phyloP scores from a whole-genome alignment of 2,888 invertebrate genomes.

The Drosophila infuscata region DNA sequence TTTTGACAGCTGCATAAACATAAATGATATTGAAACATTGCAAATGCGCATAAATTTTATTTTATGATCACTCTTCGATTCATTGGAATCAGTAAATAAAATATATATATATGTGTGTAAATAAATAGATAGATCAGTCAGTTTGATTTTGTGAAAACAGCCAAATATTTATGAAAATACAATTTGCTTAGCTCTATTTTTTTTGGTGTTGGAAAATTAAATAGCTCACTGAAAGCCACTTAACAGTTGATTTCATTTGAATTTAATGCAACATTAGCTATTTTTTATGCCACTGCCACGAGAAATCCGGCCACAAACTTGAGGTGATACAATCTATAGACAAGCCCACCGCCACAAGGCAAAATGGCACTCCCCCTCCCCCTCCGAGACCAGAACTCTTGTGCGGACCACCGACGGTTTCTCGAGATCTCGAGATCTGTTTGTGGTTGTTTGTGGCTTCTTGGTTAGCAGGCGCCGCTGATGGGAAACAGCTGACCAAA shows the following conservation, averaged over 20 bases:
- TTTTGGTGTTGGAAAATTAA: conserved; percentile 66
- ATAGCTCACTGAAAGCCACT: conserved; percentile 79
- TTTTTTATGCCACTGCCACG: conserved; percentile 60
- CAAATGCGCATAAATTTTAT: conserved; percentile 31
- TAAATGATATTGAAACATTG: conserved; percentile 34
- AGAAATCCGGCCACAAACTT: conserved; percentile 25
- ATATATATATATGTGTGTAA: conserved; percentile 28
- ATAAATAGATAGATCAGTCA: conserved; percentile 48
- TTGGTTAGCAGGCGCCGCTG: conserved; percentile 67
- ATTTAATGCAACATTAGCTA: conserved; percentile 78
- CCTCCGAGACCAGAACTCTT: neutral
- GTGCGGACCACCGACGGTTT: conserved; percentile 65
- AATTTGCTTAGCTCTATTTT: conserved; percentile 21
- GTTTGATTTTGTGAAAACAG: conserved; percentile 38
- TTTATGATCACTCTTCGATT: conserved; percentile 40
- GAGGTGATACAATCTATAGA: conserved; percentile 65
- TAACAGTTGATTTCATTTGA: conserved; percentile 79
- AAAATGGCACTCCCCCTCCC: too few relatives aligned
- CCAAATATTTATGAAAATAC: conserved; percentile 57
- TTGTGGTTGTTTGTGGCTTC: conserved; percentile 8
- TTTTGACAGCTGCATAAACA: conserved; percentile 57
- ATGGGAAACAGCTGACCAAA: conserved; percentile 77
- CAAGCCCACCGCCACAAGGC: conserved; percentile 3
- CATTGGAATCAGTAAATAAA: conserved; percentile 34
- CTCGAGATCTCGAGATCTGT: conserved; percentile 13